Evolutionary conservation across 2,113 vertebrate genomes (phyloP).

Genomic region (Cyprinus carpio): DNA sequence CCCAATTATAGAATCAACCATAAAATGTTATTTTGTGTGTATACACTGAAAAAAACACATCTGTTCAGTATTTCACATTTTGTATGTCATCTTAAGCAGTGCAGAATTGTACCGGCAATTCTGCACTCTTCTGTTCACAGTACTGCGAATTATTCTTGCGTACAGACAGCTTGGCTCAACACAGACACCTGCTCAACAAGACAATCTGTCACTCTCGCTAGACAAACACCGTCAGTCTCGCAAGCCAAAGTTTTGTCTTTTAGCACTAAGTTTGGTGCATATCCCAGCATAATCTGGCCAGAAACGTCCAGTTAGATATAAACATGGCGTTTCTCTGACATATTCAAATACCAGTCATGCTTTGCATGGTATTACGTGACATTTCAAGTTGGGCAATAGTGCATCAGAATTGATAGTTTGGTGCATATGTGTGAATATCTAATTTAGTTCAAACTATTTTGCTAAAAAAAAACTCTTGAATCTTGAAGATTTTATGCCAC

Average conservation of each 20-base stretch:
- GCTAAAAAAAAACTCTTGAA: not conserved
- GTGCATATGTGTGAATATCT: not conserved
- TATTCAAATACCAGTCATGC: not conserved
- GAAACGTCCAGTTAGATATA: not conserved
- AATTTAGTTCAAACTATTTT: not conserved
- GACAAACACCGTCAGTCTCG: constrained; percentile 6
- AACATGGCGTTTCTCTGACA: not conserved
- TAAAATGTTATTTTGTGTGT: too few species aligned
- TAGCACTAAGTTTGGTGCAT: not conserved
- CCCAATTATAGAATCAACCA: too few species aligned
- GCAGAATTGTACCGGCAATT: not conserved
- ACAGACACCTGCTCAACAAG: constrained; percentile 21
- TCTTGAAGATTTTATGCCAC: not conserved
- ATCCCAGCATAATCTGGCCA: not conserved
- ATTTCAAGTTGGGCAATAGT: not conserved
- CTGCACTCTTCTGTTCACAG: not conserved
- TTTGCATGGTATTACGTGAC: not conserved
- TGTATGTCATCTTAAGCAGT: not conserved
- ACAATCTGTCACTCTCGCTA: constrained; percentile 14
- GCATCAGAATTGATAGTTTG: not conserved
- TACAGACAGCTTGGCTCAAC: constrained; percentile 9
- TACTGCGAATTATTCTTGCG: not conserved
- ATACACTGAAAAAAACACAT: not conserved
- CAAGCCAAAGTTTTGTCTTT: constrained; percentile 13
- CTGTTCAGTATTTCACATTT: not conserved